phyloP scores from a whole-genome alignment of 1,140 invertebrate genomes.

The Microplitis demolitor region DNA sequence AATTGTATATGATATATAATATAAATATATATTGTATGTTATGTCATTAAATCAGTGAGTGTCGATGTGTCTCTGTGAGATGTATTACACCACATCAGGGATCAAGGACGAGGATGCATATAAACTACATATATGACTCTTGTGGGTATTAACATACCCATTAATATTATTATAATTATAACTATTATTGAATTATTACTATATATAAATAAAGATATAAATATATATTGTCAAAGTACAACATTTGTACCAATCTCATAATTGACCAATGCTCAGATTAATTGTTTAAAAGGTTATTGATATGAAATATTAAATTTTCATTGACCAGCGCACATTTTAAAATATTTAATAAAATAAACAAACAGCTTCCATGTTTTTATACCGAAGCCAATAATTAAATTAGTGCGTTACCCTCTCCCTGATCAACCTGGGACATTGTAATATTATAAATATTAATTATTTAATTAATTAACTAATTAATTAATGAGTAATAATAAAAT shows the following conservation, averaged over 20 bases:
- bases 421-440: constrained; percentile 39
- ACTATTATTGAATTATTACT: neutral
- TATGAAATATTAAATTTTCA: constrained; percentile 12
- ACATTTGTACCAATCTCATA: constrained; percentile 21
- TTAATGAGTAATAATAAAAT: too few relatives aligned
- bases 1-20: constrained; percentile 40
- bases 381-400: neutral
- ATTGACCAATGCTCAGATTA: constrained; percentile 20
- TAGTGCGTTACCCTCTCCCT: neutral
- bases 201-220: neutral
- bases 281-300: constrained; percentile 6
- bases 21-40: constrained; percentile 60
- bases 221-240: constrained; percentile 13
- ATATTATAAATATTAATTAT: constrained; percentile 31
- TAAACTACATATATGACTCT: neutral
- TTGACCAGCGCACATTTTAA: constrained; percentile 18
- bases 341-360: constrained; percentile 29
- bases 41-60: constrained; percentile 55
- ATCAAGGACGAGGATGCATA: neutral
- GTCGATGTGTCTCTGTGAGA: constrained; percentile 58
- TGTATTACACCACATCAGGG: constrained; percentile 37
- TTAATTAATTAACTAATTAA: too few relatives aligned
- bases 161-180: neutral
- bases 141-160: neutral
- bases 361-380: constrained; percentile 30